Evolutionary conservation across 2,113 vertebrate species (phyloP), one percentile per base, ranked within the genome.

Genomic region (Panthera leo): DNA sequence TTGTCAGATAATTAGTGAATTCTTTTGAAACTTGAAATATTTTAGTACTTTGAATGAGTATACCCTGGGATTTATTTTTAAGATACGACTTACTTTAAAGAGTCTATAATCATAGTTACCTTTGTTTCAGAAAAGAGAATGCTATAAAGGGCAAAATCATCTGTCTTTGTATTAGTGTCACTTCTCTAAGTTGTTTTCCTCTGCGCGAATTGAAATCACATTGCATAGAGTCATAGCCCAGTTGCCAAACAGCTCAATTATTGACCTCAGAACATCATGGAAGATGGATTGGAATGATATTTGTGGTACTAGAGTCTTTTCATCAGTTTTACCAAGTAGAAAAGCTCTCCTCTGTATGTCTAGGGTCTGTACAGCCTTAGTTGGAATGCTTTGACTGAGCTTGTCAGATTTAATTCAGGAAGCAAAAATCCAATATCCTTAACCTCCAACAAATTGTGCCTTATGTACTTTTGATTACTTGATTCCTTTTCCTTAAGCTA

Each of bases 71-170:
- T 67, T 93, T 85, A 91, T 86, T 97, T 98, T 76, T 97, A 76
- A 93, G 90, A 55, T 79, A 83, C 91, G n/a, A 83, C 87, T 91
- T 96, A 89, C 85, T 97, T 93, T 48, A 97, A 48, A 86, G 27
- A 79, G 39, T 25, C 19, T 3, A 39, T 42, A 73, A 39, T 91
- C 1, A 9, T 58, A 14, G 18, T 96, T 67, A 90, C 19, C 12
- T 97, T 96, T 97, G 55, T 96, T 94, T 98, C 84, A 70, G 87
- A 94, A 98, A 98, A 82, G 9, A 55, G 45, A 87, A 53, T 94
- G n/a, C 1, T 79, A 4, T 97, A 63, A 76, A 91, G 80, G 76
- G 51, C 29, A 61, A 83, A 67, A 53, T 73, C 23, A 80, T 78
- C 39, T 93, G 45, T 86, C 29, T 78, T 78, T 78, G 13, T 53